Conservation (phyloP, 53 echinoderm and acorn worm species). For the Crossaster papposus region DNA sequence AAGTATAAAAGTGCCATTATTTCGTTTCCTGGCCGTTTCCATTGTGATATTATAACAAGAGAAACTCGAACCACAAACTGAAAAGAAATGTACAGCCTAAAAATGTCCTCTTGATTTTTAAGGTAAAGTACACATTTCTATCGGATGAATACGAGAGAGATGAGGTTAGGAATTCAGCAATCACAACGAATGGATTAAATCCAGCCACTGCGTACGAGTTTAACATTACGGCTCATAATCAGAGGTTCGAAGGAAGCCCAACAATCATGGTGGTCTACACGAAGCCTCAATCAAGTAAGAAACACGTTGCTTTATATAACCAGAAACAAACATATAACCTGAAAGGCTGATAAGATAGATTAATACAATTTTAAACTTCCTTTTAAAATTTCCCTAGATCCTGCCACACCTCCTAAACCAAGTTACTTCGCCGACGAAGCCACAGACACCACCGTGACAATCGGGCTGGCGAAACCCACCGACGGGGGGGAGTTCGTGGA, state of each 20-base stretch:
- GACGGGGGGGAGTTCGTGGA: neutral
- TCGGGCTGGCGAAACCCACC: neutral
- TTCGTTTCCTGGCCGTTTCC: no score
- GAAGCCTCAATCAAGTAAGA: neutral
- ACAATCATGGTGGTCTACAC: neutral
- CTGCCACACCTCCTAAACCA: conserved; percentile 3
- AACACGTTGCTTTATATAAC: neutral
- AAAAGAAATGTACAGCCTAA: neutral
- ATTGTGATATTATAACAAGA: neutral
- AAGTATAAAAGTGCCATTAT: no score
- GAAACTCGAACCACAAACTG: neutral
- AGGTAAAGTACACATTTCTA: neutral
- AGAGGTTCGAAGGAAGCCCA: neutral
- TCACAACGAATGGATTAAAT: neutral
- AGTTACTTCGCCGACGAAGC: neutral
- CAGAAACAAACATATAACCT: neutral
- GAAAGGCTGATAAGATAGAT: neutral
- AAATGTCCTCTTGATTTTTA: neutral
- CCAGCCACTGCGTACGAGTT: conserved; percentile 21
- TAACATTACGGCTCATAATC: neutral
- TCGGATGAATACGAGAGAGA: neutral
- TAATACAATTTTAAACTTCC: neutral
- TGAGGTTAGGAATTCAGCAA: neutral
- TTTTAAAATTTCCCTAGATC: neutral
- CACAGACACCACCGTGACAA: conserved; percentile 16